These are phyloP conservation scores for Chascanopsetta lugubris DNA, from an alignment of 2,113 vertebrate genomes.

Conservation along the genomic window DNA sequence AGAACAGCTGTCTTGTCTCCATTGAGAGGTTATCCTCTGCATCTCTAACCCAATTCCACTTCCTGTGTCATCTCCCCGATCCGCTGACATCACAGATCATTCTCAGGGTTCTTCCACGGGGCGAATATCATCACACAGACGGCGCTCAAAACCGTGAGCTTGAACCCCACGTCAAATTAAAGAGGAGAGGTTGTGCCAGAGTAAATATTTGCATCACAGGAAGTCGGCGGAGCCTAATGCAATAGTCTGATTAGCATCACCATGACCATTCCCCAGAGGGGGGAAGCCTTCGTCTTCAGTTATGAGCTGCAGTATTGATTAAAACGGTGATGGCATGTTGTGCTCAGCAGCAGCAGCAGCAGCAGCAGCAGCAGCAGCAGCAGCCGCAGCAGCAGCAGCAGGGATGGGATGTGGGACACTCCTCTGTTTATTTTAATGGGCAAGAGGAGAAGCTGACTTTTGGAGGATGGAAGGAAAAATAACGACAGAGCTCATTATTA, in stretches of 20 bases:
- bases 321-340: constrained; percentile 63
- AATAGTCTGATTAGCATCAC: constrained; percentile 71
- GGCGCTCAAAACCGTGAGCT: constrained; percentile 12
- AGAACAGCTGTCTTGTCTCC: constrained; percentile 36
- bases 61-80: constrained; percentile 24
- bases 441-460: constrained; percentile 32
- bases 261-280: constrained; percentile 63
- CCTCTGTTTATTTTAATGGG: constrained; percentile 62
- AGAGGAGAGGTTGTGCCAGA: constrained; percentile 45
- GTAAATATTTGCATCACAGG: constrained; percentile 69
- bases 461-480: constrained; percentile 20
- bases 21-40: neutral
- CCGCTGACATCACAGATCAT: constrained; percentile 29
- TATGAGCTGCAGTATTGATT: constrained; percentile 61
- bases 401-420: constrained; percentile 70
- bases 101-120: constrained; percentile 28
- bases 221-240: constrained; percentile 36
- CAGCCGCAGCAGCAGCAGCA: too few species aligned
- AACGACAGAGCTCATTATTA: constrained; percentile 42
- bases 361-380: too few species aligned
- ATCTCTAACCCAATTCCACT: constrained; percentile 11
- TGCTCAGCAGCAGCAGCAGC: constrained; percentile 54
- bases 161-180: constrained; percentile 36
- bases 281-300: constrained; percentile 41
- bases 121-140: constrained; percentile 31